Base-by-base conservation (phyloP, 2,888 invertebrate species). In the Epistrophella euchroma region DNA sequence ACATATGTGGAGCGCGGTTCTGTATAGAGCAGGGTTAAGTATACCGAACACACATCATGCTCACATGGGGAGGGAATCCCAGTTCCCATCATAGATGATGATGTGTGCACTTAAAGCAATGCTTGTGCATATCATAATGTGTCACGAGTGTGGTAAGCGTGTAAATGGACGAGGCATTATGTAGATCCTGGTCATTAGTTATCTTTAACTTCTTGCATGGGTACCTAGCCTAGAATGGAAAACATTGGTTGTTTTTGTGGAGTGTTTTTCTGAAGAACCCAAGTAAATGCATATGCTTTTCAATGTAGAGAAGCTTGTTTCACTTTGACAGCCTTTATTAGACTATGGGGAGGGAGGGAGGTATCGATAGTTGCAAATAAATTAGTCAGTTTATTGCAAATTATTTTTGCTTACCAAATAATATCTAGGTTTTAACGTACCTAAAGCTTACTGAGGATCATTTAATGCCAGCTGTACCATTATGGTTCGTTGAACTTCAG, bases 151-250 rank as follows among this genome's bases (percentile, higher is more conserved):
- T 66, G 47, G 66, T 62, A 76, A 80, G 60, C 79, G 72, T 80
- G 84, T 76, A 80, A 85, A 84, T 79, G 79, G 79, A 75, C 72
- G 68, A 32, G 75, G 79, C 37, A 80, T 85, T 85, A 80, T 76
- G 60, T 45, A 60, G 84, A 76, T 75, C 84, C 84, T 80, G 84
- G 84, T 72, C 84, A 76, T 85, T 80, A 66, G 75, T 85, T 80
- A 85, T 85, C 45, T 75, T 56, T 56, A 47, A 66, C 47, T 66
- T 66, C 32, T 64, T 66, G 64, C 47, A 32, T 45, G 40, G n/a
- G 56, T 56, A 32, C 32, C 15, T 55, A 50, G 2, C 11, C 2
- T 22, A 5, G 55, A 17, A 55, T 32, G n/a, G n/a, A 28, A 10
- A 32, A 32, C 11, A 32, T 28, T 32, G 11, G 10, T 55, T 32